phyloP scores from a whole-genome alignment of 2,888 invertebrate genomes.

The Dioctria rufipes region DNA sequence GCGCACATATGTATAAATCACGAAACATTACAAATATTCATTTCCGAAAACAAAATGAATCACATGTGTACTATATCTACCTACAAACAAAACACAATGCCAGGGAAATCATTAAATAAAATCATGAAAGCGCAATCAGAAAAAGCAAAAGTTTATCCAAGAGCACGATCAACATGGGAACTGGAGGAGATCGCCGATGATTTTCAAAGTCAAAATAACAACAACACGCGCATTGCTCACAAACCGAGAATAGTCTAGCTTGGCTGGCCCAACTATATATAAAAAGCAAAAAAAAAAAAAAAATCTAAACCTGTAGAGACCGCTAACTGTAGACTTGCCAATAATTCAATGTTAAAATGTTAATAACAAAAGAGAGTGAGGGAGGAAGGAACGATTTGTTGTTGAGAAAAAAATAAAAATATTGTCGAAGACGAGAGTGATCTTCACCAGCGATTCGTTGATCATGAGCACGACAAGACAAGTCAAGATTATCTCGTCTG shows the following conservation, averaged over 20 bases:
- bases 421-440: not conserved
- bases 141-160: constrained; percentile 31
- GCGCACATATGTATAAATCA: no score
- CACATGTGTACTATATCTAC: not conserved
- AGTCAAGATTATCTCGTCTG: not conserved
- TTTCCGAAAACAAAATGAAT: constrained; percentile 18
- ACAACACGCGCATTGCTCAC: not conserved
- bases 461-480: not conserved
- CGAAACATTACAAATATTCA: not conserved
- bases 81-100: constrained; percentile 9
- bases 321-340: not conserved
- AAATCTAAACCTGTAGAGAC: not conserved
- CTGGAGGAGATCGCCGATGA: constrained; percentile 12
- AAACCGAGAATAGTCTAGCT: not conserved
- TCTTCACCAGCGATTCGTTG: not conserved
- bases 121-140: not conserved
- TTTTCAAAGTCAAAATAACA: constrained; percentile 40
- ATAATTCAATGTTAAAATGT: constrained; percentile 37
- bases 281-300: not conserved
- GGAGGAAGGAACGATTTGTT: constrained; percentile 1
- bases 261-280: not conserved
- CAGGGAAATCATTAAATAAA: constrained; percentile 38
- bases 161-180: constrained; percentile 31
- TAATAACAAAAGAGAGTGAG: constrained; percentile 3
- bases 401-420: not conserved